These are phyloP conservation scores for Drosophila miranda DNA, from an alignment of 1,140 invertebrate genomes.

Conservation along the genomic window DNA sequence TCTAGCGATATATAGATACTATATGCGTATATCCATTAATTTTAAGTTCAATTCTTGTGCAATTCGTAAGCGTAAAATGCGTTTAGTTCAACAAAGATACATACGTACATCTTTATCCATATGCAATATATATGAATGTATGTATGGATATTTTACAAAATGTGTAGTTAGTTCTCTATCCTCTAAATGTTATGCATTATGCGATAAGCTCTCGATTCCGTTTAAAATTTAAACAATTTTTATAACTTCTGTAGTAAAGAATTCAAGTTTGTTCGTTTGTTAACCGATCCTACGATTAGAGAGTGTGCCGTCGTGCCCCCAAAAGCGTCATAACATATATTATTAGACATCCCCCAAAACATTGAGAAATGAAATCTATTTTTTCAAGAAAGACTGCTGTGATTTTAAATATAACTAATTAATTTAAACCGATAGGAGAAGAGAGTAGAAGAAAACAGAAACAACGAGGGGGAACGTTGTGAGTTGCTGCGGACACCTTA, in stretches of 20 bases:
- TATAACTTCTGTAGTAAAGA: slow-evolving; percentile 42
- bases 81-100: slow-evolving; percentile 46
- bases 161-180: slow-evolving; percentile 60
- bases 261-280: slow-evolving; percentile 57
- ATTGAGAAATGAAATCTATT: slow-evolving; percentile 79
- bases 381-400: slow-evolving; percentile 81
- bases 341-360: slow-evolving; percentile 49
- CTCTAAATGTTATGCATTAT: slow-evolving; percentile 54
- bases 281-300: slow-evolving; percentile 15
- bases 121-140: slow-evolving; percentile 35
- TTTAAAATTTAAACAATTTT: slow-evolving; percentile 56
- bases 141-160: slow-evolving; percentile 33
- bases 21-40: slow-evolving; percentile 23
- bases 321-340: slow-evolving; percentile 15
- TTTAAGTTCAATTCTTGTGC: slow-evolving; percentile 45
- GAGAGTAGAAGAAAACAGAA: slow-evolving; percentile 33
- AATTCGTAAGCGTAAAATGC: slow-evolving; percentile 39
- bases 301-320: not conserved
- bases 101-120: slow-evolving; percentile 38
- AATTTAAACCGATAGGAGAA: slow-evolving; percentile 46
- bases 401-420: slow-evolving; percentile 80
- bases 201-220: slow-evolving; percentile 72
- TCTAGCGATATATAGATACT: slow-evolving; percentile 16
- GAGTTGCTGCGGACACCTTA: too few species aligned
- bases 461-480: too few species aligned